phyloP scores from a whole-genome alignment of 2,797 vertebrate species.

The Carduelis carduelis region DNA sequence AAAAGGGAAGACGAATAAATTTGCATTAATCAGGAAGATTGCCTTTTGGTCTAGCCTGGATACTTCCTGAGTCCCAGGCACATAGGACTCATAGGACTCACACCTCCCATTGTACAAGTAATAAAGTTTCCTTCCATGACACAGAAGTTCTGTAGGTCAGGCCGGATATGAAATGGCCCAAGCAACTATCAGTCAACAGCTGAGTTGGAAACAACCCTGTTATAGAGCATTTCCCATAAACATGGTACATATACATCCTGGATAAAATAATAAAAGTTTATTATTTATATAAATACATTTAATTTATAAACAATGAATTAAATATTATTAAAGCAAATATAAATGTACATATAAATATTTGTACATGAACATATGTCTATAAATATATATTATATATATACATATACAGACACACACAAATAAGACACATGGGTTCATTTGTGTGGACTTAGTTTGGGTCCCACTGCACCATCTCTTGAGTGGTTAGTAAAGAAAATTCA shows the following conservation, averaged over 20 bases:
- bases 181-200: not conserved
- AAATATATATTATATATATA: not conserved
- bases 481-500: not conserved
- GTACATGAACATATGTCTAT: not conserved
- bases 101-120: not conserved
- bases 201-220: not conserved
- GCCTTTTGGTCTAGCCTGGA: not conserved
- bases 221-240: not conserved
- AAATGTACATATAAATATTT: not conserved
- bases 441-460: not conserved
- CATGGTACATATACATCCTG: not conserved
- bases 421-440: not conserved
- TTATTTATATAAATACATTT: not conserved
- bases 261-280: not conserved
- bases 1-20: conserved; percentile 34
- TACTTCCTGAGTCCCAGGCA: not conserved
- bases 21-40: conserved; percentile 27
- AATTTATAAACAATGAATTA: not conserved
- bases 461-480: accelerated
- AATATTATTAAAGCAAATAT: not conserved
- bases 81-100: not conserved
- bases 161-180: not conserved
- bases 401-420: not conserved
- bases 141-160: not conserved
- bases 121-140: not conserved